Base-by-base conservation (phyloP, 2,888 invertebrate genomes). In the Pinctada fucata region DNA sequence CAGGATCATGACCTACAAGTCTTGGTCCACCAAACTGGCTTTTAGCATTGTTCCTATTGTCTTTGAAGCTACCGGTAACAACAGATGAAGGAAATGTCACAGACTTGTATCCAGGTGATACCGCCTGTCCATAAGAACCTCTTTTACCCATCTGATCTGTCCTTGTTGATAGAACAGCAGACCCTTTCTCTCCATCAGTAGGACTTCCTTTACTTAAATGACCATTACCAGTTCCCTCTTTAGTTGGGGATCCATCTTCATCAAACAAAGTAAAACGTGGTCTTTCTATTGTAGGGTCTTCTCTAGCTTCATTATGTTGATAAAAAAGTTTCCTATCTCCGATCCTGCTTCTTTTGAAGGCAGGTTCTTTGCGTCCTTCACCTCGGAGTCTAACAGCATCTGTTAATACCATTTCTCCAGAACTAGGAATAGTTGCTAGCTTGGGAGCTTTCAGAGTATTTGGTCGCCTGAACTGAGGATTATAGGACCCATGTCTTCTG, bases 301-400 rank as follows among this genome's bases (percentile, higher is more conserved):
- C 31, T 50, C 47, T 47, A 52, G 47, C 51, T 49, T 31, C 66
- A 16, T 48, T 74, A 31, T 16, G 16, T 16, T 97, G 98, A 16
- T 97, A 97, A 89, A 98, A 97, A 1, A 97, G 96, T 91, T 96
- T 95, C 63, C 98, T 93, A 90, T 97, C 98, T 0, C 97, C 95
- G 95, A 98, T 97, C 94, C 97, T 97, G 94, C 97, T 97, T 82
- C 91, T 90, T 82, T 93, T 93, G 82, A 89, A 91, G 2, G 90
- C 87, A 50, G 90, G 90, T 78, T 92, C 91, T 78, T 86, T 86
- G n/a, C 86, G 74, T 0, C 80, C 65, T n/a, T 86, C 88, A 65
- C 86, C 79, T 13, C 84, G 65, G 67, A 86, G 79, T 13, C 73
- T 79, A 65, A 72, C 82, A 16, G 72, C 45, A n/a, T 76, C 70